These are phyloP conservation scores for Cerceris ruficornis DNA, from an alignment of 2,888 invertebrate genomes.

Conservation along the genomic window DNA sequence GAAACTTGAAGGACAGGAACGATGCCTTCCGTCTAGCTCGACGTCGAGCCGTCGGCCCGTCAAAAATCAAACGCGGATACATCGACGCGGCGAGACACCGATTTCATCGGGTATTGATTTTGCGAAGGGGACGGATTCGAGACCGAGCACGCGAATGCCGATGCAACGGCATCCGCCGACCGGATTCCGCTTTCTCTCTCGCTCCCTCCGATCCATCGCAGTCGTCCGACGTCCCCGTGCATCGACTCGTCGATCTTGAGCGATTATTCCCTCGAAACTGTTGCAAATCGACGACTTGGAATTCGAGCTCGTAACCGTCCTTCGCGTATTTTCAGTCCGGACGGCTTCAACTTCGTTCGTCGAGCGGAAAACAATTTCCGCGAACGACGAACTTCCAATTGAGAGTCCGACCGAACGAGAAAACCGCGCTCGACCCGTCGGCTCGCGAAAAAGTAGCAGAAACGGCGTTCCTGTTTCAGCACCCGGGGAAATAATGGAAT, in stretches of 20 bases:
- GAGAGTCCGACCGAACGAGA: no score
- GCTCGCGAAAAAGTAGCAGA: no score
- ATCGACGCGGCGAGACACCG: slow-evolving; percentile 71
- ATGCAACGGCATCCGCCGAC: slow-evolving; percentile 46
- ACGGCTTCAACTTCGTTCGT: no score
- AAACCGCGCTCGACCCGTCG: no score
- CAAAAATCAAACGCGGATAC: slow-evolving; percentile 36
- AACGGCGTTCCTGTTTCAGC: no score
- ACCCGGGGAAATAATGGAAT: neutral
- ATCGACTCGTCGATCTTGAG: no score
- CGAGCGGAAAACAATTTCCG: no score
- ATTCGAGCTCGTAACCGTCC: no score
- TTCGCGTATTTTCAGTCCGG: no score
- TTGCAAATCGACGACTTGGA: no score
- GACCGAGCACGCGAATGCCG: slow-evolving; percentile 77
- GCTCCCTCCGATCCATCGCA: slow-evolving; percentile 13
- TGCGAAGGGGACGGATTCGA: slow-evolving; percentile 67
- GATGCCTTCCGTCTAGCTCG: neutral
- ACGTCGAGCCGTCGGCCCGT: neutral
- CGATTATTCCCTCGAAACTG: no score
- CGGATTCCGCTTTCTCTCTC: slow-evolving; percentile 20
- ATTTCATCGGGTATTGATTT: slow-evolving; percentile 79
- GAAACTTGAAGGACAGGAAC: neutral
- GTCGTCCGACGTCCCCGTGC: neutral
- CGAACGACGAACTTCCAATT: no score